Evolutionary conservation across 2,797 vertebrate genomes (phyloP).

Genomic region (Prionace glauca): DNA sequence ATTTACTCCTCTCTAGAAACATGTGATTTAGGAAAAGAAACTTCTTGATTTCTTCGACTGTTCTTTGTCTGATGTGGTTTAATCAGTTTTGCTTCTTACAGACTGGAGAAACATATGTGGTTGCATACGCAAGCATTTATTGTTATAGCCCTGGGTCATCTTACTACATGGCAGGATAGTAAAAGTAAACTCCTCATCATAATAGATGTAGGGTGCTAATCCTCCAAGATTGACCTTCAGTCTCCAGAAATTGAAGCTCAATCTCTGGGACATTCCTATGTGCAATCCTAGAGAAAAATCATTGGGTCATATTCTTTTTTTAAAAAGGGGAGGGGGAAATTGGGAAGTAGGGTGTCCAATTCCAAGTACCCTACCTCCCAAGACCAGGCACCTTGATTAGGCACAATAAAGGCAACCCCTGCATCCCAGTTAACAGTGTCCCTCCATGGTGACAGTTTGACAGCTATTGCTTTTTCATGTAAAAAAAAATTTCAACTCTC

Average conservation of each 20-base stretch:
- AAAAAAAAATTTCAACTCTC: background rate
- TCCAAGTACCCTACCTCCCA: no score
- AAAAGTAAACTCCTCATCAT: background rate
- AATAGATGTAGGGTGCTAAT: background rate
- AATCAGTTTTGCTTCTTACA: background rate
- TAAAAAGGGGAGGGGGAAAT: no score
- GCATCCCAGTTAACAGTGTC: background rate
- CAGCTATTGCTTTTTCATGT: background rate
- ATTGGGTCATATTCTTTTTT: no score
- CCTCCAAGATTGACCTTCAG: no score
- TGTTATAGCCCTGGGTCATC: background rate
- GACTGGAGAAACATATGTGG: background rate
- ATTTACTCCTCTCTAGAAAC: background rate
- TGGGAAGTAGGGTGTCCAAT: no score
- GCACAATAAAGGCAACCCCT: no score
- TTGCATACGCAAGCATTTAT: background rate
- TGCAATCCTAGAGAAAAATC: no score
- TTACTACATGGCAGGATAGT: background rate
- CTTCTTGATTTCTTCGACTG: background rate
- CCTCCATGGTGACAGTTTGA: background rate
- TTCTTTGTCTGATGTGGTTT: background rate
- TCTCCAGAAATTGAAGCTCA: no score
- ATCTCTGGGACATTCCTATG: no score
- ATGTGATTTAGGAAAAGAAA: background rate
- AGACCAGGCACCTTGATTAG: no score